A percentile compares a stretch with the other conserved stretches of the same genome.
Conservation (phyloP, 2,797 vertebrate genomes). For the Oceanodroma leucorhoa region DNA sequence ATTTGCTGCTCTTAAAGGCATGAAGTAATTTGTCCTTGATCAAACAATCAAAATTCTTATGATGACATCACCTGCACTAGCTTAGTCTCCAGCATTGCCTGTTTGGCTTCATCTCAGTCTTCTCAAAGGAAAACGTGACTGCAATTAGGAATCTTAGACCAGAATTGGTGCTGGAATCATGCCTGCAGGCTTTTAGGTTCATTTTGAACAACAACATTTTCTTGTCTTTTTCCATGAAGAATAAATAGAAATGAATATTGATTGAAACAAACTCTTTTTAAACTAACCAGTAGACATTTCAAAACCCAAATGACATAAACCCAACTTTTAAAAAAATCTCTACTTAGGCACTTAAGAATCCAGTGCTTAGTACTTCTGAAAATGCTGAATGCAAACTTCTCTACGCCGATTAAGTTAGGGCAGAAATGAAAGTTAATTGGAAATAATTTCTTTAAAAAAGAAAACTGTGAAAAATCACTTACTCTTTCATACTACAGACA, state of each 20-base stretch:
- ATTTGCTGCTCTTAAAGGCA: background rate
- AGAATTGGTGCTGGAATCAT: background rate
- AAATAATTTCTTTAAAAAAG: background rate
- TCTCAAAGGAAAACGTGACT: background rate
- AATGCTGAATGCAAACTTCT: background rate
- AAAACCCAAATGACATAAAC: background rate
- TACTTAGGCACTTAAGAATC: background rate
- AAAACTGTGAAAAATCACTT: background rate
- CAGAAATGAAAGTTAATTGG: background rate
- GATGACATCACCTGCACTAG: background rate
- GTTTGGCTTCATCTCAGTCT: background rate
- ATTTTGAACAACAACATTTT: background rate
- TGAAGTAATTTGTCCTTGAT: background rate
- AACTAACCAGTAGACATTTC: background rate
- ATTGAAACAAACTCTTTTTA: background rate
- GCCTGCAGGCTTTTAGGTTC: background rate
- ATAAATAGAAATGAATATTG: background rate
- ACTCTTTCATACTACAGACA: background rate
- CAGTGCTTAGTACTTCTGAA: background rate
- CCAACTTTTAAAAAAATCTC: background rate
- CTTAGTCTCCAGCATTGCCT: background rate
- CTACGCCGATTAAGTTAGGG: background rate
- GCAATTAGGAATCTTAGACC: background rate
- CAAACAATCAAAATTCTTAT: background rate
- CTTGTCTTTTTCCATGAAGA: background rate